phyloP scores from a whole-genome alignment of 2,888 invertebrate genomes.

The Lasioglossum lativentre region DNA sequence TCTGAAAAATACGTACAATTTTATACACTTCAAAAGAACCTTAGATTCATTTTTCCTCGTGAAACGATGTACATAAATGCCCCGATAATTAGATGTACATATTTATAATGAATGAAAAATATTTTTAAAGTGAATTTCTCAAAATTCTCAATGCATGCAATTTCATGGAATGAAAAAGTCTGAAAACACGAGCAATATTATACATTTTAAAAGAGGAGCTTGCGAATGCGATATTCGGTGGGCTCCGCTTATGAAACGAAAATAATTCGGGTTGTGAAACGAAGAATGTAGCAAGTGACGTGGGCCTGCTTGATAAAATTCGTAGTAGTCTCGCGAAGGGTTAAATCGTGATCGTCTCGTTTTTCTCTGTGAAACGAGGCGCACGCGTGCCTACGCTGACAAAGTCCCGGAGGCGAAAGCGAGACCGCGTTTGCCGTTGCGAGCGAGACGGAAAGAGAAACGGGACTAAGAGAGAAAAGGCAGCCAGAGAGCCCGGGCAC shows the following conservation, averaged over 20 bases:
- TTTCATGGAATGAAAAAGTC: no score
- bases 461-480: slow-evolving; percentile 64
- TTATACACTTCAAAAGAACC: no score
- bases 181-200: no score
- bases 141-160: no score
- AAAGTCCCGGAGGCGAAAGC: slow-evolving; percentile 57
- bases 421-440: slow-evolving; percentile 18
- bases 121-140: no score
- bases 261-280: neutral
- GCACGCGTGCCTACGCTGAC: slow-evolving; percentile 41
- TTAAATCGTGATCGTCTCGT: slow-evolving; percentile 3
- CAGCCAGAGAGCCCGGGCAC: slow-evolving; percentile 58
- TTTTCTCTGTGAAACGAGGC: slow-evolving; percentile 46
- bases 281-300: neutral
- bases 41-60: no score
- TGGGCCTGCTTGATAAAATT: neutral
- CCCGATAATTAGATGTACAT: no score
- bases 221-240: neutral
- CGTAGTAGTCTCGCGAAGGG: neutral
- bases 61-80: no score
- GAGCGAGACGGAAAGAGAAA: slow-evolving; percentile 54
- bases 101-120: no score
- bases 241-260: neutral
- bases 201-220: neutral
- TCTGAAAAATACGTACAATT: no score